Conservation (phyloP, 2,113 vertebrate genomes). For the Cryptotis parvus region DNA sequence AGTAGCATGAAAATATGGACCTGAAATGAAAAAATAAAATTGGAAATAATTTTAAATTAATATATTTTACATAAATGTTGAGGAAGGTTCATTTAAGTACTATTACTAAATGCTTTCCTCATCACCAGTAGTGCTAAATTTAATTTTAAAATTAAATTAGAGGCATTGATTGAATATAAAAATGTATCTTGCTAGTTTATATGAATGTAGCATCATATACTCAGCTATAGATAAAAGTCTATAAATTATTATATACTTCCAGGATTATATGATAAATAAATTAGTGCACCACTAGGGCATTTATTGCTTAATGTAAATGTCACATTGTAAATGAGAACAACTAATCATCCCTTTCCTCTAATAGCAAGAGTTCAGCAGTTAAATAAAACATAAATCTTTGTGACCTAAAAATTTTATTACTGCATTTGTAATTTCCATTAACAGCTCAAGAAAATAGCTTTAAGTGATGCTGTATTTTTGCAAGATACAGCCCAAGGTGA, state of each 20-base stretch:
- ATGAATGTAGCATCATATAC: conserved; percentile 29
- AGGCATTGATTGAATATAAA: conserved; percentile 43
- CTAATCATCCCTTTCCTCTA: conserved; percentile 70
- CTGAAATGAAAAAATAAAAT: neutral
- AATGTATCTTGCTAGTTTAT: conserved; percentile 42
- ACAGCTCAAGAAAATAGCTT: conserved; percentile 57
- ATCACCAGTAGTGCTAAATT: neutral
- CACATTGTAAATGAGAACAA: conserved; percentile 73
- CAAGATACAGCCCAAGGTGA: neutral
- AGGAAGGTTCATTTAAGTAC: conserved; percentile 1
- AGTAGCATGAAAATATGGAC: neutral
- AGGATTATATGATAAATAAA: conserved; percentile 66
- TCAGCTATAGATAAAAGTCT: conserved; percentile 44
- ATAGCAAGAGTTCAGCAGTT: conserved; percentile 71
- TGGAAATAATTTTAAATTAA: conserved; percentile 49
- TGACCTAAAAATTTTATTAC: conserved; percentile 76
- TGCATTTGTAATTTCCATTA: conserved; percentile 66
- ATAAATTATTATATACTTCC: conserved; percentile 50
- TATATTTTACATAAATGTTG: conserved; percentile 24
- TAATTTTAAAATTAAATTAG: conserved; percentile 65
- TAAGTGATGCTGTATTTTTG: conserved; percentile 33
- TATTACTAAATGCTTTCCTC: conserved; percentile 41
- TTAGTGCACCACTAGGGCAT: conserved; percentile 27
- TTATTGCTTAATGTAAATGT: conserved; percentile 75
- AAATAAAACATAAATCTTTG: conserved; percentile 73